A percentile compares a stretch with the other conserved stretches of the same genome.
Conservation (phyloP, 2,797 vertebrate genomes). For the Rhabdophis nuchalis region DNA sequence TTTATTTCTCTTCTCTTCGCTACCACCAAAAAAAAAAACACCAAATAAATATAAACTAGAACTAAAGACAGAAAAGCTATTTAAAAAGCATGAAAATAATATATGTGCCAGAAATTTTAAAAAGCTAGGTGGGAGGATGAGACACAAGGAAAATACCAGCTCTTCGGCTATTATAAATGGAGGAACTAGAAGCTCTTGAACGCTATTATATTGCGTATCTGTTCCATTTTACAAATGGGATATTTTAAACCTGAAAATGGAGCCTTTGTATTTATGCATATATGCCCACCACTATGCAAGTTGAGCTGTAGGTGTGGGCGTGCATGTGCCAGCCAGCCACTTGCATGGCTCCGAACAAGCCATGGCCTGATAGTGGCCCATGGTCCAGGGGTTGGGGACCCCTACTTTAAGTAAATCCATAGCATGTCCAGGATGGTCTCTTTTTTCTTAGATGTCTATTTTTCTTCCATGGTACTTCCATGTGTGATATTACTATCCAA, state of each 20-base stretch:
- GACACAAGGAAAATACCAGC: background rate
- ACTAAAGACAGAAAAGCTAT: background rate
- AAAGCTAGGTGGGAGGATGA: background rate
- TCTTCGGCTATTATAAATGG: background rate
- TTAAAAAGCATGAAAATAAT: background rate
- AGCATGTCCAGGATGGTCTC: background rate
- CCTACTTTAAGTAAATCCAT: background rate
- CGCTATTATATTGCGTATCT: background rate
- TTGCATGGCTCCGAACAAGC: too few relatives aligned
- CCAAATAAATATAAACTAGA: background rate
- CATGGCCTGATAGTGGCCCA: too few relatives aligned
- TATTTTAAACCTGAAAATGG: background rate
- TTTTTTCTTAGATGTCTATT: background rate
- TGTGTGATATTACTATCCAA: background rate
- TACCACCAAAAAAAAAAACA: background rate
- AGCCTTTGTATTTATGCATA: background rate
- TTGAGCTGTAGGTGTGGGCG: too few relatives aligned
- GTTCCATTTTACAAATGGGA: background rate
- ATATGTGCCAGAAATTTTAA: background rate
- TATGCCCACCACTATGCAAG: too few relatives aligned
- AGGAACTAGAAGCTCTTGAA: background rate
- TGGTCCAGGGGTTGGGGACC: too few relatives aligned
- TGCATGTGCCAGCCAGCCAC: too few relatives aligned
- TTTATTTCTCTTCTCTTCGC: conserved; percentile 38
- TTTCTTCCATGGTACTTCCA: background rate